phyloP scores from a whole-genome alignment of 2,113 vertebrate genomes.

The Tursiops truncatus region DNA sequence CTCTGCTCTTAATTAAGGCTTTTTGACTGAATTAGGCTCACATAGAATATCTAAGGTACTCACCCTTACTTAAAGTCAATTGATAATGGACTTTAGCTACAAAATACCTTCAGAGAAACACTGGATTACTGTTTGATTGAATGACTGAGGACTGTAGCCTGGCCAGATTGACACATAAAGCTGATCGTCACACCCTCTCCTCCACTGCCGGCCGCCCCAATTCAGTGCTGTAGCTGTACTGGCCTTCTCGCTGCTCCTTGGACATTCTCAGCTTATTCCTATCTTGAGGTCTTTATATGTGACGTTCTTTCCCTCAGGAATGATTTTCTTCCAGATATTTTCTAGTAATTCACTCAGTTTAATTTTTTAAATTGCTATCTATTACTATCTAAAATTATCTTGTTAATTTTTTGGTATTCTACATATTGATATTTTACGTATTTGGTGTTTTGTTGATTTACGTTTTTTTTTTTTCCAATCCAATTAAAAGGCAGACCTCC shows the following conservation, averaged over 20 bases:
- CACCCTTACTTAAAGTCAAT: background rate
- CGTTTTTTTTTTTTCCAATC: background rate
- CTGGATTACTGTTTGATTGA: background rate
- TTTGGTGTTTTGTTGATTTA: background rate
- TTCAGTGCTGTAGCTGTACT: background rate
- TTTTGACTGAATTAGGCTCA: background rate
- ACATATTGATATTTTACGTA: too few species aligned
- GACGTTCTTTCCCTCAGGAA: background rate
- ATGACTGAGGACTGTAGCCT: background rate
- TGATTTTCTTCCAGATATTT: background rate
- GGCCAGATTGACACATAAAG: background rate
- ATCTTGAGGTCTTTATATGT: background rate
- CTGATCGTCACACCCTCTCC: background rate
- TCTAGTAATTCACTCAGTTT: background rate
- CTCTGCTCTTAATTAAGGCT: background rate
- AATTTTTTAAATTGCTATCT: background rate
- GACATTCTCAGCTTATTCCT: background rate
- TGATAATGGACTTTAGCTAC: background rate
- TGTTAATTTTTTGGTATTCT: background rate
- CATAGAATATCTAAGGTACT: background rate
- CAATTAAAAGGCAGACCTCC: background rate
- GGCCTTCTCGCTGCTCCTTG: background rate
- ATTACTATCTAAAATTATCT: background rate
- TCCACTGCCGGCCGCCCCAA: fast-evolving
- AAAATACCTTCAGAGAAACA: background rate